Conservation (phyloP, 2,113 vertebrate species). For the Myodes glareolus region DNA sequence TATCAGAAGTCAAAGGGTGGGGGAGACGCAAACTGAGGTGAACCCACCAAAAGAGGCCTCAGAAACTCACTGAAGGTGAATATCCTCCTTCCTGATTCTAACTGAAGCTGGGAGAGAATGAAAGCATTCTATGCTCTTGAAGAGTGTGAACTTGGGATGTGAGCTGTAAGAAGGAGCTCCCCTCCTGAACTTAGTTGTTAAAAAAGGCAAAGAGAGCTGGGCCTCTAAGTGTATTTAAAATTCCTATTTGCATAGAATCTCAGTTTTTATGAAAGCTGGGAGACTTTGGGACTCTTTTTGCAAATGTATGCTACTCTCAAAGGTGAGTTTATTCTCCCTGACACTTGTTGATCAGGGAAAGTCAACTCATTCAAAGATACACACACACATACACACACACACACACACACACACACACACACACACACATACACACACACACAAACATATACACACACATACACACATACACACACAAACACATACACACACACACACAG, state of each 20-base stretch:
- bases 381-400: neutral
- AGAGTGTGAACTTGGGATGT: neutral
- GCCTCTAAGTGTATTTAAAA: neutral
- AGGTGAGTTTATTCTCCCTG: neutral
- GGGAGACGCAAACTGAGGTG: neutral
- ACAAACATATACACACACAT: neutral
- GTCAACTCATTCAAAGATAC: neutral
- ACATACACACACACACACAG: neutral
- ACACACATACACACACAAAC: neutral
- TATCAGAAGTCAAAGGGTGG: neutral
- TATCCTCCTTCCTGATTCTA: neutral
- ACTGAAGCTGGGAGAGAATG: neutral
- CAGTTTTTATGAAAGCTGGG: neutral
- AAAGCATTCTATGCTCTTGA: neutral
- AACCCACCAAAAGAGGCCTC: neutral
- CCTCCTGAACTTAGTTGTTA: accelerated
- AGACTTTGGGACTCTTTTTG: neutral
- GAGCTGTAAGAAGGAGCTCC: neutral
- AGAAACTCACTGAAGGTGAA: neutral
- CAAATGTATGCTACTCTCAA: neutral
- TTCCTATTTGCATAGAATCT: neutral
- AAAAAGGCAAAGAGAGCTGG: neutral
- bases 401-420: neutral
- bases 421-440: too few relatives aligned
- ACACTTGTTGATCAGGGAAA: neutral